Conservation (phyloP, 2,113 vertebrate genomes). For the Tiliqua scincoides region DNA sequence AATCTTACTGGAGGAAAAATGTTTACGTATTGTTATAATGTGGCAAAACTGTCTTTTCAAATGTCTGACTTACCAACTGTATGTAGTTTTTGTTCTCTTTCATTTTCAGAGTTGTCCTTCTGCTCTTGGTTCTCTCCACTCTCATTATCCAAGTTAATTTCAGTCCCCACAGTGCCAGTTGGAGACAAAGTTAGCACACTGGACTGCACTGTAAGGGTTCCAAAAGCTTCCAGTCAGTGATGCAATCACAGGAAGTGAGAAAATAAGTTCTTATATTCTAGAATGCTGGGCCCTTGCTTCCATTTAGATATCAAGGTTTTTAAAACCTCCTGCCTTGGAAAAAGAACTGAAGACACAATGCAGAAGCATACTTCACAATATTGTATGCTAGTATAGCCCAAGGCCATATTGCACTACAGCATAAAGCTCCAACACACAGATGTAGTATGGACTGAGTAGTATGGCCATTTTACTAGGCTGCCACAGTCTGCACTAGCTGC, state of each 20-base stretch:
- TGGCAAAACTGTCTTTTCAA: not conserved
- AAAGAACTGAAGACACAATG: not conserved
- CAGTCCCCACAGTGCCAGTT: slow-evolving; percentile 55
- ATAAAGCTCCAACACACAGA: not conserved
- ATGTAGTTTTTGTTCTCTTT: slow-evolving; percentile 39
- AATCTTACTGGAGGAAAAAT: not conserved
- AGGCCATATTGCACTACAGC: not conserved
- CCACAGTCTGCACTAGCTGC: not conserved
- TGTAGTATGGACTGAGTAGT: not conserved
- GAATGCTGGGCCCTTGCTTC: no score
- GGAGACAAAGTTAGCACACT: slow-evolving; percentile 40
- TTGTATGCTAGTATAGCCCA: not conserved
- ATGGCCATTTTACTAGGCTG: not conserved
- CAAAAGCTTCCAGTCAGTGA: not conserved
- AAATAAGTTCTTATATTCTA: not conserved
- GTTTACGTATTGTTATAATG: not conserved
- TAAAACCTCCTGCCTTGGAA: not conserved
- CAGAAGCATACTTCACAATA: not conserved
- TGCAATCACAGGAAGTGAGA: rapidly evolving
- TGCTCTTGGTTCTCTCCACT: slow-evolving; percentile 37
- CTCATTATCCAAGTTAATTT: slow-evolving; percentile 52
- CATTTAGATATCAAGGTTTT: not conserved
- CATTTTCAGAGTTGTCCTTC: slow-evolving; percentile 36
- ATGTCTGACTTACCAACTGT: slow-evolving; percentile 38
- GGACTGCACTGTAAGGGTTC: slow-evolving; percentile 45